Percentiles rank a stretch among this genome's conserved stretches.
Conservation (phyloP, 2,113 vertebrate species). For the Megaptera novaeangliae region DNA sequence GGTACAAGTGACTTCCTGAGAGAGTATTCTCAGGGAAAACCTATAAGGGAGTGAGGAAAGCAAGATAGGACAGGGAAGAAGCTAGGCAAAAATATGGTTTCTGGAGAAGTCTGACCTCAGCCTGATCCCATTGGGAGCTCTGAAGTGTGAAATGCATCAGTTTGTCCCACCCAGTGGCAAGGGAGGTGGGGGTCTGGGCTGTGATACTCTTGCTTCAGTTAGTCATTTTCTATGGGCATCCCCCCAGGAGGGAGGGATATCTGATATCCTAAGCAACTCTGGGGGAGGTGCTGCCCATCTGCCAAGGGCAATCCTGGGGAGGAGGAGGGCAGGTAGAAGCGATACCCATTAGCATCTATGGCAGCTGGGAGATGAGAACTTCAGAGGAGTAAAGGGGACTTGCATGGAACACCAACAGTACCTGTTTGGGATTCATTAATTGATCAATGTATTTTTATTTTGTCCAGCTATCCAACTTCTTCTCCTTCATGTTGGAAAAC, state of each 20-base stretch:
- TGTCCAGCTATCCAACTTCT: constrained; percentile 93
- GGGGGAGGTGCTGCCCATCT: not conserved
- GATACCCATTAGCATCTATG: not conserved
- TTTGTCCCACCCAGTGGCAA: not conserved
- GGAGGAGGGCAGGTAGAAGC: not conserved
- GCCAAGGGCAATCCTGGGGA: not conserved
- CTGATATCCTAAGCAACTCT: not conserved
- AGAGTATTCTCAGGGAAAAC: not conserved
- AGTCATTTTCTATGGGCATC: not conserved
- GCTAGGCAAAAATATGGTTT: constrained; percentile 1
- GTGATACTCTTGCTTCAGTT: not conserved
- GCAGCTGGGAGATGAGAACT: not conserved
- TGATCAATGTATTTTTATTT: constrained; percentile 53
- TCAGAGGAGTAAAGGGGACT: not conserved
- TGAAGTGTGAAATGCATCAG: not conserved
- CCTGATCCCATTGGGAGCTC: not conserved
- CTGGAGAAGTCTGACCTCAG: not conserved
- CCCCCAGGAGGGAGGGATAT: not conserved
- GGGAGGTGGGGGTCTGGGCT: not conserved
- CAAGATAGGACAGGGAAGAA: not conserved
- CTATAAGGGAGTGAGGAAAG: not conserved
- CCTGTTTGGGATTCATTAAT: constrained; percentile 10
- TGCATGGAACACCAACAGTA: not conserved
- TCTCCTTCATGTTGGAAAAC: constrained; percentile 95
- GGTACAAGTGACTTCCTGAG: not conserved